Evolutionary conservation across 2,888 invertebrate genomes (phyloP).

Genomic region (Neuroscelio doddi): DNA sequence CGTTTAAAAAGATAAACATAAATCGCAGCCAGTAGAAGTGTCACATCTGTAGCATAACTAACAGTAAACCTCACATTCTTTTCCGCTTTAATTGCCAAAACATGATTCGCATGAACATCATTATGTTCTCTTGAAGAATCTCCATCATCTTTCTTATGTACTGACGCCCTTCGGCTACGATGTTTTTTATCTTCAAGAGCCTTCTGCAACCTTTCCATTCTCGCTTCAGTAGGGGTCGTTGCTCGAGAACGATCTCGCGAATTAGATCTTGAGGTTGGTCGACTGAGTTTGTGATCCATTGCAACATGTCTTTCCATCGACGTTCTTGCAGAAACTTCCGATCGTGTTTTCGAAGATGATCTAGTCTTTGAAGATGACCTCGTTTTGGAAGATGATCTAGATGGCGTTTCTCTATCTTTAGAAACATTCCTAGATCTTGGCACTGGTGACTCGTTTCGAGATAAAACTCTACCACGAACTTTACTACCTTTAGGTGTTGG

Average conservation of each 20-base stretch:
- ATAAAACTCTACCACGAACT: conserved; percentile 46
- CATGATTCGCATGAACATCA: conserved; percentile 50
- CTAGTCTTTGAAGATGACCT: conserved; percentile 50
- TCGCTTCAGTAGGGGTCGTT: conserved; percentile 66
- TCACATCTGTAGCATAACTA: conserved; percentile 83
- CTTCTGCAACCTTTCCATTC: conserved; percentile 64
- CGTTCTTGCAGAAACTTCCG: conserved; percentile 41
- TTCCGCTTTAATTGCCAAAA: conserved; percentile 78
- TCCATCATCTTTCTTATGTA: no score
- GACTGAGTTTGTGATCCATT: conserved; percentile 37
- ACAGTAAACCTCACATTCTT: conserved; percentile 80
- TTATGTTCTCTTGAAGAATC: no score
- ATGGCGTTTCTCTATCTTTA: conserved; percentile 29
- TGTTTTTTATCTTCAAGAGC: conserved; percentile 53
- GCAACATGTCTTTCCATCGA: conserved; percentile 1
- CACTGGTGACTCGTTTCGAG: conserved; percentile 58
- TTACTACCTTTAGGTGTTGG: conserved; percentile 44
- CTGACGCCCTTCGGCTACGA: conserved; percentile 46
- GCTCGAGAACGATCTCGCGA: conserved; percentile 60
- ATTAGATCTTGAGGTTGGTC: conserved; percentile 59
- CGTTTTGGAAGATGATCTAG: conserved; percentile 41
- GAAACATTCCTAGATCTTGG: conserved; percentile 52
- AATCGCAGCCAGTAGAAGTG: conserved; percentile 83
- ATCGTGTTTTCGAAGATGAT: conserved; percentile 58
- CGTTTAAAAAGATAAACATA: conserved; percentile 88